Base-by-base conservation (phyloP, 2,888 invertebrate genomes). In the Agrilus mali region DNA sequence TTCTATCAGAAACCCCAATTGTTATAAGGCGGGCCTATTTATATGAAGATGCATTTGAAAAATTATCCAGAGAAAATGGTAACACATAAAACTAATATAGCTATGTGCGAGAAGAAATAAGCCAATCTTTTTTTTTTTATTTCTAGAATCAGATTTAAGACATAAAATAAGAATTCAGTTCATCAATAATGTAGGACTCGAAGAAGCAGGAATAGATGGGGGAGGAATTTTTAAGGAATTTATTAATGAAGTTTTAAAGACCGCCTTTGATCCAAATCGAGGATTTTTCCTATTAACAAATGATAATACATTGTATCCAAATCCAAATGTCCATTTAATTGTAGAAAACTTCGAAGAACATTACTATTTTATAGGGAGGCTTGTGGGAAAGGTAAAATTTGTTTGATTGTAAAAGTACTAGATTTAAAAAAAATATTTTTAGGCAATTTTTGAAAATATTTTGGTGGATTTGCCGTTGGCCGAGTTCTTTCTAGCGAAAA, bases 41-140 rank as follows among this genome's bases (percentile, higher is more conserved):
- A n/a, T 98, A 98, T 63, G 97, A 97, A 69, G 98, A 98, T 67
- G 92, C 97, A 0, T 96, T 92, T 61, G 93, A 94, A 41, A 92
- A 92, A 65, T 73, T 97, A 4, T 86, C 93, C 2, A 78, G 78
- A 2, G 87, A 87, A 55, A 94, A 93, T 70, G 89, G 89, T 89
- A 67, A 64, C 10, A 10, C 27, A 27, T 27, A 4, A 67, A 51
- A 22, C 22, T 13, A 16, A 14, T 33, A 10, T 17, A 7, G 14
- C 27, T n/a, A n/a, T 36, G n/a, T 43, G 17, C 27, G 5, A 15
- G 20, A 38, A 42, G 33, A 20, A 44, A 41, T 5, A 39, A 27
- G 3, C 17, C 12, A 12, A 3, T 20, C 40, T 40, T 36, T 13
- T 41, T 38, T 36, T 5, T 37, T 14, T 33, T 32, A 44, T 38